Percentiles rank a stretch among this genome's conserved stretches.
These are phyloP conservation scores for Gobio occitaniae DNA, from an alignment of 2,797 vertebrate genomes.

Conservation along the genomic window DNA sequence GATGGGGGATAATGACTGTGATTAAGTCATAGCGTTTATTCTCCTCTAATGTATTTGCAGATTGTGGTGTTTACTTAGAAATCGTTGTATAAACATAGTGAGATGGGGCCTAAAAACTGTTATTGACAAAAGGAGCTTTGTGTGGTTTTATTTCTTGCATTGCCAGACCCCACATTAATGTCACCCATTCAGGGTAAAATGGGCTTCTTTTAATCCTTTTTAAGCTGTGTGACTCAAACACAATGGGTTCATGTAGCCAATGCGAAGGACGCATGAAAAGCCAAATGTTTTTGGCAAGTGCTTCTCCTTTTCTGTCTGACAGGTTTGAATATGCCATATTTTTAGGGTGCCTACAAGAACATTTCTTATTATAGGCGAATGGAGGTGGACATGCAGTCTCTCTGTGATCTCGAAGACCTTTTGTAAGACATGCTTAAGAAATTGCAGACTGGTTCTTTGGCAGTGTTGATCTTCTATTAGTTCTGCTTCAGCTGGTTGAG, in stretches of 20 bases:
- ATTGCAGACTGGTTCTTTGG: neutral
- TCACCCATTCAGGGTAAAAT: slow-evolving; percentile 11
- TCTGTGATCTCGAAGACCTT: slow-evolving; percentile 2
- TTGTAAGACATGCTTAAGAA: slow-evolving; percentile 1
- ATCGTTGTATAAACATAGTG: slow-evolving; percentile 17
- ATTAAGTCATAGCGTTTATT: slow-evolving; percentile 37
- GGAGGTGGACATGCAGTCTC: slow-evolving; percentile 16
- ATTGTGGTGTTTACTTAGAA: slow-evolving; percentile 25
- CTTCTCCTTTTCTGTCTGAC: neutral
- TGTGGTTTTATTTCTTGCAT: slow-evolving; percentile 38
- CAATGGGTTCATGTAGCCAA: slow-evolving; percentile 1
- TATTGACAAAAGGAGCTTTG: slow-evolving; percentile 32
- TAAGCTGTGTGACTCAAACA: neutral
- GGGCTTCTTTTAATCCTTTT: slow-evolving; percentile 31
- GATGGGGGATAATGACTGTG: slow-evolving; percentile 47
- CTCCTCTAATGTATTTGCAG: slow-evolving; percentile 20
- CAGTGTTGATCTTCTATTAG: slow-evolving; percentile 43
- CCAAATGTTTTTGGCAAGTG: slow-evolving; percentile 1
- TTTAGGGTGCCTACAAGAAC: neutral
- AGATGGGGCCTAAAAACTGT: slow-evolving; percentile 23
- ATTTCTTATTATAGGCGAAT: neutral
- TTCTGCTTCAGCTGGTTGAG: slow-evolving; percentile 36
- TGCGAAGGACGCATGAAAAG: neutral
- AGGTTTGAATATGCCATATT: neutral
- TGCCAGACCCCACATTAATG: slow-evolving; percentile 25